Conservation (phyloP, 2,113 vertebrate species). For the Serinus canaria region DNA sequence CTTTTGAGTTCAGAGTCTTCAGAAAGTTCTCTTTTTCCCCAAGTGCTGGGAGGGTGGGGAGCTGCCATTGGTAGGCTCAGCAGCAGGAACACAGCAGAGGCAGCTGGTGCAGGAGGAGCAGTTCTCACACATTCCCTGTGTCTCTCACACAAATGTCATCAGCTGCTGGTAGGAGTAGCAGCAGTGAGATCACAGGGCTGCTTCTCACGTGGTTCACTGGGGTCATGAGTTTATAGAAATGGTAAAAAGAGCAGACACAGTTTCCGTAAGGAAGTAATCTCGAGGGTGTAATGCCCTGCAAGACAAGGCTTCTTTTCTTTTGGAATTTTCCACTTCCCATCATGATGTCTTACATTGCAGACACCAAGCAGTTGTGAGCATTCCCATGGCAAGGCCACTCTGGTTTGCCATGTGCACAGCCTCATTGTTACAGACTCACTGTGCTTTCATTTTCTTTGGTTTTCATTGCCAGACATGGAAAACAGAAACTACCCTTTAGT, state of each 20-base stretch:
- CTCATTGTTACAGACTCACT: neutral
- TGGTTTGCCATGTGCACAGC: slow-evolving; percentile 24
- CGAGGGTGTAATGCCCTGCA: slow-evolving; percentile 42
- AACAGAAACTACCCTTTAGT: neutral
- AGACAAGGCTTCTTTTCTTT: slow-evolving; percentile 29
- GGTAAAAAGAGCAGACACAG: neutral
- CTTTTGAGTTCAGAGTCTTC: neutral
- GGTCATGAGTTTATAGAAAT: slow-evolving; percentile 23
- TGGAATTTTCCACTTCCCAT: slow-evolving; percentile 55
- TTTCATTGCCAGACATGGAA: neutral
- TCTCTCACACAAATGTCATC: neutral
- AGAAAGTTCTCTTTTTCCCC: neutral
- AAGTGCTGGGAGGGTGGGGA: neutral
- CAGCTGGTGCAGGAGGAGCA: slow-evolving; percentile 5
- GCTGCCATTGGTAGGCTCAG: neutral
- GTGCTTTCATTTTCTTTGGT: slow-evolving; percentile 43
- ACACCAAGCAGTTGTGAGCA: slow-evolving; percentile 33
- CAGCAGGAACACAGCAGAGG: neutral
- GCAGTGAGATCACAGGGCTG: neutral
- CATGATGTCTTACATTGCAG: neutral
- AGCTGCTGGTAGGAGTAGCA: neutral
- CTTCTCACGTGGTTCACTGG: neutral
- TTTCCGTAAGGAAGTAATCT: slow-evolving; percentile 43
- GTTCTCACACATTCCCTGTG: neutral
- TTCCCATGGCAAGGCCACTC: slow-evolving; percentile 41